Evolutionary conservation across 2,113 vertebrate species (phyloP), one percentile per base, ranked within the genome.

Genomic region (Pachycephala philippinensis): DNA sequence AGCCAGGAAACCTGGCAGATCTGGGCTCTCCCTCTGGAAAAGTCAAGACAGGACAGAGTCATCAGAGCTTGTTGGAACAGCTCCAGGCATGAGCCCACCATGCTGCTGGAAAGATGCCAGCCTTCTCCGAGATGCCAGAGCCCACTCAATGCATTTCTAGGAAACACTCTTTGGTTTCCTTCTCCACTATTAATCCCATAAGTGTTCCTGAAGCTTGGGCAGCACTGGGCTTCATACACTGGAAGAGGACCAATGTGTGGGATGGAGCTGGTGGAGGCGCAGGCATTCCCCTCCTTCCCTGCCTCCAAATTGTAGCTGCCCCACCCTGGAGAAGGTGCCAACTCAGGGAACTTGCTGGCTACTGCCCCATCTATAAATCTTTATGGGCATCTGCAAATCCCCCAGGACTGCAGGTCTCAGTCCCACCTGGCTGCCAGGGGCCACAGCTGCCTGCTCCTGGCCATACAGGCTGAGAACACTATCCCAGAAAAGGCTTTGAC

Each of bases 381-480:
- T 37, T 19, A 45, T 1, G 27, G 40, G 10, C 3, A 4, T 3
- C 23, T 49, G 24, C 30, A 42, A 18, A 33, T 11, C 24, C 21
- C 30, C 15, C 0, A 19, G 20, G n/a, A 28, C 4, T 7, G n/a
- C 17, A 7, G 11, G 13, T 42, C 60, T 45, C 30, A 9, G 15
- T 13, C 84, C 30, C 57, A 7, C 45, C 84, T 39, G 2, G 13
- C 44, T 42, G 20, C 47, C 44, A 16, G 16, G 22, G 61, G 23
- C 28, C 53, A 60, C 28, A 24, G n/a, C 39, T 2, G 8, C 61
- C 53, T 40, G 30, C 54, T 69, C 40, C 54, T 14, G 7, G 47
- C n/a, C n/a, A 53, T 0, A 0, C 7, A 4, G 12, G 50, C 20
- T 13, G 33, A 35, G n/a, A 42, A 31, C 0, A 0, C 15, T 4